Conservation (phyloP, 2,113 vertebrate species). For the Pitta sordida region DNA sequence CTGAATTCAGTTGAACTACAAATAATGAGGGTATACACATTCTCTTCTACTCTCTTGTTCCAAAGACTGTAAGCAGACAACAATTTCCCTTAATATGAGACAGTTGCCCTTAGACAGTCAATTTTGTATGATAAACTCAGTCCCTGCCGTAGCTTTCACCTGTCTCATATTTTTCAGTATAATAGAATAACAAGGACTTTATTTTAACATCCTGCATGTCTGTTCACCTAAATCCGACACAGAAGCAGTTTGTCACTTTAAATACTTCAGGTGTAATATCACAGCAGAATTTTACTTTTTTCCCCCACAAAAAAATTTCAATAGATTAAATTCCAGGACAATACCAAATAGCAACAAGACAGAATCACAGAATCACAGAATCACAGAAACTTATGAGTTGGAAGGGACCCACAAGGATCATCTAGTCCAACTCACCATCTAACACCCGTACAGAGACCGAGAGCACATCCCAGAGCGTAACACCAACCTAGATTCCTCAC, state of each 20-base stretch:
- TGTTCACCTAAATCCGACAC: background rate
- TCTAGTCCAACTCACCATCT: too few relatives aligned
- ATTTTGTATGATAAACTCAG: background rate
- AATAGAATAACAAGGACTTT: background rate
- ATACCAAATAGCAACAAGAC: background rate
- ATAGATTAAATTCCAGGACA: background rate
- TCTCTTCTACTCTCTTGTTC: background rate
- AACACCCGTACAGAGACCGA: too few relatives aligned
- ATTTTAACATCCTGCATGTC: background rate
- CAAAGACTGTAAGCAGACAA: background rate
- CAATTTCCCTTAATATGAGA: background rate
- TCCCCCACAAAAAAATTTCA: background rate
- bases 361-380: too few relatives aligned
- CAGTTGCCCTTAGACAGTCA: background rate
- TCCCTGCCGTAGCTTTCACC: background rate
- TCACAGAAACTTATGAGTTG: too few relatives aligned
- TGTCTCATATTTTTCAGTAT: slow-evolving; percentile 12
- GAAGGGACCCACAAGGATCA: too few relatives aligned
- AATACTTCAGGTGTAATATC: background rate
- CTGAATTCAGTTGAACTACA: background rate
- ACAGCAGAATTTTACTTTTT: background rate
- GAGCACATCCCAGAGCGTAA: too few relatives aligned
- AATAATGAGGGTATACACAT: background rate
- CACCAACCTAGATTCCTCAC: too few relatives aligned
- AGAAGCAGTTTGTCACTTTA: background rate